Evolutionary conservation across 2,797 vertebrate genomes (phyloP), one percentile per base, ranked within the genome.

Genomic region (Enoplosus armatus): DNA sequence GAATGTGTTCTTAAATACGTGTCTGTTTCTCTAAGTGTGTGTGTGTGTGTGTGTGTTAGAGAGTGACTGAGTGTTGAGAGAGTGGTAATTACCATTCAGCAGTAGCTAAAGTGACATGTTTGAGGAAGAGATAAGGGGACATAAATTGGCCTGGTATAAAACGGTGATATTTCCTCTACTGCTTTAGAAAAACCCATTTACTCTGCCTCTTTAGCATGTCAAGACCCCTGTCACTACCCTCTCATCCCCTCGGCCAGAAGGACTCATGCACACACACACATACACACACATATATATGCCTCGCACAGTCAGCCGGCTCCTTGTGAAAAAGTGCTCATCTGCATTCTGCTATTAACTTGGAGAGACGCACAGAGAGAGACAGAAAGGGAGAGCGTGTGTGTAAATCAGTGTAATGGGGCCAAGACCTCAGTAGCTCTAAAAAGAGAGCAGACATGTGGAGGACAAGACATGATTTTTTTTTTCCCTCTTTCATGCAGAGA

Each of bases 131-230:
- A 99, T 99, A 98, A 99, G 98, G 98, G 96, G 97, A 97, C 96
- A 96, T 96, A 99, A 99, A 99, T 99, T 99, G 97, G 97, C 96
- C 95, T 95, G 96, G 92, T 93, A 93, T 93, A 93, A 99, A 99
- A 99, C 97, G 97, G 97, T 96, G 96, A 99, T 99, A 99, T 99
- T 99, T 99, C 97, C 97, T 98, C 97, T 77, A 87, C 97, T 98
- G 92, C 97, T 98, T 97, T 97, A 96, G 97, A 98, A 98, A 98
- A 99, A 98, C 97, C 97, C 97, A 99, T 99, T 99, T 99, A 98
- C 98, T 98, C 97, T 97, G 96, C 96, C 97, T 98, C 97, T 98
- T 94, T 97, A 97, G 96, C 97, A 98, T 98, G 99, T 99, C 97
- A 99, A 97, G 97, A 97, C 97, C 95, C 95, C 96, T 99, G 98